Base-by-base conservation (phyloP, 1,140 invertebrate species). In the Mercenaria mercenaria region DNA sequence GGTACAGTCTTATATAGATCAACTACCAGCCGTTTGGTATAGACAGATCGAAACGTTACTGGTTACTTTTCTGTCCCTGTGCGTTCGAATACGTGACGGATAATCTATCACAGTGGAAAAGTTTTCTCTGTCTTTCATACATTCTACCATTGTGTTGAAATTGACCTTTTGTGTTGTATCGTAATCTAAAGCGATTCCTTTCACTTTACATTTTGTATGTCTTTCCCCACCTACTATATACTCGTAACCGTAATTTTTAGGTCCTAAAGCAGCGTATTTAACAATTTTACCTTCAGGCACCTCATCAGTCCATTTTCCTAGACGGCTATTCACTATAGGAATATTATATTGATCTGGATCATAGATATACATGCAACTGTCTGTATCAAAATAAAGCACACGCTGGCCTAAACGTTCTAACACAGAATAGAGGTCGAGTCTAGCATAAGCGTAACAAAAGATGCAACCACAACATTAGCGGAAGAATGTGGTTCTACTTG, bases 221-320 rank as follows among this genome's bases (percentile, higher is more conserved):
- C 69, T 15, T 34, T 23, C 20, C 0, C 69, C 32, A 15, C 39
- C 29, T 41, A 32, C 69, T 1, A 74, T 74, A 29, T 74, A 39
- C 50, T 79, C 43, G 26, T 79, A 50, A 15, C 76, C 76, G 41
- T 79, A 79, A 29, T 79, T 79, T 34, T 56, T 79, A 3, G 41
- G 37, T 20, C 76, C 72, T 43, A 76, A 43, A 43, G 72, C 13
- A 2, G 29, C 67, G 37, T 32, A 39, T 74, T 3, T 39, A 0
- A 74, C 69, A 41, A 74, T 39, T 26, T 26, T 23, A 4, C 37
- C 69, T 18, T 74, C 18, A 1, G 69, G 69, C 8, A 74, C 69
- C 18, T 74, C 69, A 79, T 79, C 76, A 0, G 76, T 79, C 76
- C n/a, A 79, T 29, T 79, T 32, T 15, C 76, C 76, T 29, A 79